Evolutionary conservation across 2,888 invertebrate genomes (phyloP).

Genomic region (Drosophila monieri): DNA sequence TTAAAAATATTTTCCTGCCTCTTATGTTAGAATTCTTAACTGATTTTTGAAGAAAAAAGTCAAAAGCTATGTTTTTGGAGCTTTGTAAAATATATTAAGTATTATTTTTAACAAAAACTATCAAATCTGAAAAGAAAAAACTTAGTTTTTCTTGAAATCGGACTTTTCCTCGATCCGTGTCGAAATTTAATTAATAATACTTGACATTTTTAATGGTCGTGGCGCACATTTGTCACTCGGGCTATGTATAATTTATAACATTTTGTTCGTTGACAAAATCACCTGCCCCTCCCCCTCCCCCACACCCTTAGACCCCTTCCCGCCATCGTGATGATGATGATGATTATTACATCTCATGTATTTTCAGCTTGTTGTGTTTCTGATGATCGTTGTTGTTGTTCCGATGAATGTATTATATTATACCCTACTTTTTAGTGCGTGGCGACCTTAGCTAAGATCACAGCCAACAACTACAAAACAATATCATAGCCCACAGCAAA

Average conservation of each 20-base stretch:
- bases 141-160: not conserved
- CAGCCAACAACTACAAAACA: slow-evolving; percentile 27
- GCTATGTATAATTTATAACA: slow-evolving; percentile 82
- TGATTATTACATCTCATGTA: slow-evolving; percentile 54
- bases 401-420: slow-evolving; percentile 80
- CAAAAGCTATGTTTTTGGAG: too few relatives aligned
- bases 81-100: too few relatives aligned
- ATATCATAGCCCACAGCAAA: slow-evolving; percentile 2
- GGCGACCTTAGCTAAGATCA: slow-evolving; percentile 40
- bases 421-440: slow-evolving; percentile 73
- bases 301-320: not conserved
- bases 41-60: too few relatives aligned
- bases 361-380: slow-evolving; percentile 52
- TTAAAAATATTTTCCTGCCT: too few relatives aligned
- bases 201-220: slow-evolving; percentile 38
- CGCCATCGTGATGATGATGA: slow-evolving; percentile 47
- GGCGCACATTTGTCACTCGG: slow-evolving; percentile 42
- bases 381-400: slow-evolving; percentile 43
- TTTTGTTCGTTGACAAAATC: slow-evolving; percentile 76
- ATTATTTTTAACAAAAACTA: too few relatives aligned
- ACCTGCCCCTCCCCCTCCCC: not conserved
- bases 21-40: too few relatives aligned
- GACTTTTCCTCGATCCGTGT: slow-evolving; percentile 8
- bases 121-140: too few relatives aligned
- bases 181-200: slow-evolving; percentile 34